Conservation (phyloP, 2,888 invertebrate species). For the Caenorhabditis sulstoni region DNA sequence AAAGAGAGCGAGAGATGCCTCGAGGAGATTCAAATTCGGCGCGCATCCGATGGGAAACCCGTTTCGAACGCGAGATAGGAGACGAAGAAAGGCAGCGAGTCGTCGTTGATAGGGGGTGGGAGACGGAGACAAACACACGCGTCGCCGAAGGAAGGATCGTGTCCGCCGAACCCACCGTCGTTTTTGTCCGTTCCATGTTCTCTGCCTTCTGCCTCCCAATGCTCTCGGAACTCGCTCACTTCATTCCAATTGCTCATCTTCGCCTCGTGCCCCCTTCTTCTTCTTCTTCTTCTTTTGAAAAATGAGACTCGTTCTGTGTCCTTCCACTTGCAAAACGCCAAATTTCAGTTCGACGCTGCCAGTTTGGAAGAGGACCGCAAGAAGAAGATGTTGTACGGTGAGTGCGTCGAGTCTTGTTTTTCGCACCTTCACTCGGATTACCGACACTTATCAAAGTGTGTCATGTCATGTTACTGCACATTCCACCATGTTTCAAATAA, state of each 20-base stretch:
- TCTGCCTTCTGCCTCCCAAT: conserved; percentile 17
- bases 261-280: background rate
- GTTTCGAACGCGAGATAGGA: conserved; percentile 49
- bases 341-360: conserved; percentile 56
- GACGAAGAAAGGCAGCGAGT: conserved; percentile 35
- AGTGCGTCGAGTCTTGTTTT: conserved; percentile 26
- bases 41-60: conserved; percentile 46
- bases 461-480: background rate
- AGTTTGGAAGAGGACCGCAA: conserved; percentile 53
- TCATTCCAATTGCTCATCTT: conserved; percentile 6
- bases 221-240: conserved; percentile 23
- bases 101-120: conserved; percentile 34
- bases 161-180: conserved; percentile 43
- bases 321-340: conserved; percentile 7
- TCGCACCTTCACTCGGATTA: conserved; percentile 3
- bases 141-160: conserved; percentile 22
- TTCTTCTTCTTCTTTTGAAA: conserved; percentile 16
- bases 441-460: background rate
- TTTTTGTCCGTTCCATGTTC: conserved; percentile 36
- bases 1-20: conserved; percentile 13
- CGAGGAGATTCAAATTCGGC: conserved; percentile 49
- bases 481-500: conserved; percentile 12
- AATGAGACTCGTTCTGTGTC: conserved; percentile 28
- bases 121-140: conserved; percentile 46
- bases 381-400: conserved; percentile 59